phyloP scores from a whole-genome alignment of 2,888 invertebrate species.

The Diploptera punctata region DNA sequence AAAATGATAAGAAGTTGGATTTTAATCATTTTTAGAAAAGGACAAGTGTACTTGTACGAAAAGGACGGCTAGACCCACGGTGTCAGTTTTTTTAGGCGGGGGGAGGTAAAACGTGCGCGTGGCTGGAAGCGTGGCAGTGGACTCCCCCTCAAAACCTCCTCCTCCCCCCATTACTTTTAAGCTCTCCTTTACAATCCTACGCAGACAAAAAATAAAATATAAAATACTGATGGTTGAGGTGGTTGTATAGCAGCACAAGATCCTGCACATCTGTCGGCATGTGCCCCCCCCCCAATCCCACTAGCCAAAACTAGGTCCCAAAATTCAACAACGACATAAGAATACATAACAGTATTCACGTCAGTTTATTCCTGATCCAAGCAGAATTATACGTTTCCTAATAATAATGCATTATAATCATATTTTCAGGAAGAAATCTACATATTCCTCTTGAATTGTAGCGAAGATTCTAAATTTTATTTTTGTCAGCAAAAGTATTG shows the following conservation, averaged over 20 bases:
- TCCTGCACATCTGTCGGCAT: slow-evolving; percentile 27
- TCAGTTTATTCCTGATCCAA: too few species aligned
- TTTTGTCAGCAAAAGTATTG: too few species aligned
- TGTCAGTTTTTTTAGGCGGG: slow-evolving; percentile 22
- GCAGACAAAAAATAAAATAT: slow-evolving; percentile 30
- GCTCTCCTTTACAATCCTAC: slow-evolving; percentile 12
- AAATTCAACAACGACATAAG: too few species aligned
- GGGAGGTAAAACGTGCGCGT: slow-evolving; percentile 30
- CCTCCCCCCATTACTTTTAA: background rate
- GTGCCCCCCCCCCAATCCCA: background rate
- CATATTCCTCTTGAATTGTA: too few species aligned
- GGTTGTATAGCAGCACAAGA: slow-evolving; percentile 12
- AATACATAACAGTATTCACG: too few species aligned
- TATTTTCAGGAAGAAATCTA: too few species aligned
- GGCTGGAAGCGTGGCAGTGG: slow-evolving; percentile 38
- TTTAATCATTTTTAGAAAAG: too few species aligned
- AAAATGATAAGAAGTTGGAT: too few species aligned
- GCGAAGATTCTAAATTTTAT: too few species aligned
- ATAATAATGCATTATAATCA: too few species aligned
- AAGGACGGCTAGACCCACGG: slow-evolving; percentile 15
- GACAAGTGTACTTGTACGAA: slow-evolving; percentile 12
- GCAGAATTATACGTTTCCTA: too few species aligned
- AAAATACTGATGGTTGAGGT: slow-evolving; percentile 22
- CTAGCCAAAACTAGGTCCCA: background rate
- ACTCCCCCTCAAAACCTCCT: slow-evolving; percentile 5